Evolutionary conservation across 2,113 vertebrate genomes (phyloP), one percentile per base, ranked within the genome.

Genomic region (Oenanthe melanoleuca): DNA sequence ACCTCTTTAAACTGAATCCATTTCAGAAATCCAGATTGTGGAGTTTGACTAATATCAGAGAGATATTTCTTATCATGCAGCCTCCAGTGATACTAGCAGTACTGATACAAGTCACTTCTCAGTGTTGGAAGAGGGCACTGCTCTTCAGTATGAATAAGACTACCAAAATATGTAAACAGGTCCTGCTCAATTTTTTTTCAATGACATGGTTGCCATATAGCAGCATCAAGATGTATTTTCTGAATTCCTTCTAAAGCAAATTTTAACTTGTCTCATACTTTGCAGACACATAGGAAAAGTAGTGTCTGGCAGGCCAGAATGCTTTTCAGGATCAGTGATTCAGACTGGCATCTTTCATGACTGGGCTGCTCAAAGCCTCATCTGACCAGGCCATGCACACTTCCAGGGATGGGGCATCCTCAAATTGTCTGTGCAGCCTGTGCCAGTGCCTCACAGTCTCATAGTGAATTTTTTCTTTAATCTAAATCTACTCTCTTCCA

Each of bases 361-460:
- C 14, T 1, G 0, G 5, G 8, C 17, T 81, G 23, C 40, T 53
- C 29, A 67, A 34, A 67, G 11, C 25, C 55, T 45, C 14, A 22
- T 21, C 11, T 0, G 0, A 55, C 17, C 17, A 31, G 9, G 8
- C 21, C 20, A n/a, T 34, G 45, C 24, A 25, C 7, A 18, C 6
- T 67, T 47, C 9, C 20, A 40, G 3, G 45, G 5, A 25, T 67
- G 24, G 6, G 16, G 9, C 16, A 45, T 21, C 15, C 45, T 38
- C 28, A 29, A 1, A 5, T n/a, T 52, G 38, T 40, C 28, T 25
- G 28, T 38, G 15, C 20, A 60, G 25, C 25, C 17, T n/a, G 4
- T 21, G 60, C 5, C 0, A 0, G 6, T 57, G 19, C 5, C 28
- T 67, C 40, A 47, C 17, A 34, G 55, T 5, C 22, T 55, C 17